A percentile compares a stretch with the other conserved stretches of the same genome.
Evolutionary conservation across 2,888 invertebrate genomes (phyloP).

Genomic region (Tupiocoris notatus): DNA sequence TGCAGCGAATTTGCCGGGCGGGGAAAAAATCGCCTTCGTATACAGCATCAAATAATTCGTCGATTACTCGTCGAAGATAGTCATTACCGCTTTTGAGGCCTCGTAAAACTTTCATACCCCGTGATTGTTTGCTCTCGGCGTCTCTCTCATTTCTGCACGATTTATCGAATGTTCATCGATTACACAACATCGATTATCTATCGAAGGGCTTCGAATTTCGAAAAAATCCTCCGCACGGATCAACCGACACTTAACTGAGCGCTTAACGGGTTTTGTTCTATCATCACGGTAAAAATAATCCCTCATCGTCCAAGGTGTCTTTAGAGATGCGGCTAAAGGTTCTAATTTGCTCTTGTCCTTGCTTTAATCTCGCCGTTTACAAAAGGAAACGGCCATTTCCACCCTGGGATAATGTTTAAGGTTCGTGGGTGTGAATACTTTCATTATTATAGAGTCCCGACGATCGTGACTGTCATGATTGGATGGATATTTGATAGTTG

Average conservation of each 20-base stretch:
- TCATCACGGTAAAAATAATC: not conserved
- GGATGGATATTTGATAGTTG: not conserved
- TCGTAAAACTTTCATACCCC: not conserved
- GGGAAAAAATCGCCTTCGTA: not conserved
- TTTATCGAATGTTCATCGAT: not conserved
- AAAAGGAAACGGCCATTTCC: not conserved
- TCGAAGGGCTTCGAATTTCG: not conserved
- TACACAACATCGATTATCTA: not conserved
- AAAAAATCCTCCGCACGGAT: not conserved
- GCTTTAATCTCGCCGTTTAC: not conserved
- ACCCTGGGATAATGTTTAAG: not conserved
- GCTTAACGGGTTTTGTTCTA: not conserved
- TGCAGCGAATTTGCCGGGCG: too few relatives aligned
- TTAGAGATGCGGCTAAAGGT: not conserved
- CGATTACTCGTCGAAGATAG: not conserved
- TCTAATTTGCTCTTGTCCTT: not conserved
- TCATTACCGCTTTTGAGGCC: not conserved
- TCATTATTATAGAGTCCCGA: not conserved
- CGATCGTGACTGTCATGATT: not conserved
- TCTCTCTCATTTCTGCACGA: not conserved
- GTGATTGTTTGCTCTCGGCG: not conserved
- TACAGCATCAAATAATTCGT: not conserved
- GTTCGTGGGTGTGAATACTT: not conserved
- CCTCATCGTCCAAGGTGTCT: not conserved
- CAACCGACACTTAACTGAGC: not conserved